Base-by-base conservation (phyloP, 2,888 invertebrate genomes). In the Phyllotreta striolata region DNA sequence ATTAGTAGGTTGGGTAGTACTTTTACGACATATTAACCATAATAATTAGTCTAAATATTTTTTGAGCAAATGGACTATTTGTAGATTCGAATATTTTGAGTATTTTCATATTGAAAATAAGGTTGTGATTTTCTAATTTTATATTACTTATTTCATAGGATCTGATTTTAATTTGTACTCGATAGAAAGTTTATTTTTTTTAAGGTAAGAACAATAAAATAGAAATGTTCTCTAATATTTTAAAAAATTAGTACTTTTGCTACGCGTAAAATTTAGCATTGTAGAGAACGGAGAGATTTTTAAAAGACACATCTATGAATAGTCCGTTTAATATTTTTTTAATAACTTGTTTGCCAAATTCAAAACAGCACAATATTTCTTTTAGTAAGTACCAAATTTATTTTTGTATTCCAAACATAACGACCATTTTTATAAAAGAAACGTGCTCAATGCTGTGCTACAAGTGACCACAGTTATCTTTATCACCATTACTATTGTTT, bases 381-480 rank as follows among this genome's bases (percentile, higher is more conserved):
- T 52, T 57, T 41, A 37, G 9, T 7, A 40, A 39, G 61, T 55
- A 38, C 35, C 14, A 57, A 52, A 55, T 54, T 62, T 65, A 65
- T 61, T 65, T 54, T 62, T 65, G 49, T 65, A 65, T 65, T 62
- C 55, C 61, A 13, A 57, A 52, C 38, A 47, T 55, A 34, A 55
- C 37, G 47, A 65, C 57, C 49, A 54, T 24, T 51, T 57, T 52
- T 56, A 38, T 55, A 51, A 64, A 64, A 13, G 39, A 43, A 54
- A 57, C 24, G 24, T 64, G 65, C 65, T 65, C 65, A 65, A 65
- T 62, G 34, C 57, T 62, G 57, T 64, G 61, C 61, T 64, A 64
- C 60, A 64, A 57, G 39, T 57, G 58, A 57, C 56, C 49, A 65
- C 54, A 60, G 44, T 52, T 12, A 52, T 14, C 38, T 52, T 52